Base-by-base conservation (phyloP, 2,888 invertebrate genomes). In the Creontiades dilutus region DNA sequence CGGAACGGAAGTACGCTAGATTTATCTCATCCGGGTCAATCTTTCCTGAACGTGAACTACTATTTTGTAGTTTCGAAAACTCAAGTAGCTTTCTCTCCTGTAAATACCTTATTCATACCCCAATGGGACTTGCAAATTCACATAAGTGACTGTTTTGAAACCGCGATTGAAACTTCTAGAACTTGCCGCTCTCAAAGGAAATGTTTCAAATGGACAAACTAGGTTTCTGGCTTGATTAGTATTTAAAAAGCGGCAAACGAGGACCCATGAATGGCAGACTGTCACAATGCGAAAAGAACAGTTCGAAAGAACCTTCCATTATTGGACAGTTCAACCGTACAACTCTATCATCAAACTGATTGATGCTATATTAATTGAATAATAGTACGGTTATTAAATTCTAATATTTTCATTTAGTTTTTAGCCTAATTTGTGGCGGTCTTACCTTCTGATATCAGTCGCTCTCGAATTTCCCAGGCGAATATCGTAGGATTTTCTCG, bases 391-490 rank as follows among this genome's bases (percentile, higher is more conserved):
- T n/a, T n/a, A n/a, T n/a, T n/a, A 37, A 37, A 37, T 7, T 37
- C 3, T 37, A 7, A 37, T 37, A 37, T 7, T 37, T 4, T 37
- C 37, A 4, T 37, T 7, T 4, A 37, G 37, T 37, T 37, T 37
- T 2, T 37, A 37, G 37, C 37, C 7, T 37, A 2, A 37, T 37
- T 37, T 7, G 2, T 37, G 37, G 7, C 37, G 37, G 2, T 37
- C 94, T 95, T 95, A 98, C 98, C 98, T 96, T 99, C 99, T 91
- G 97, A 97, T 93, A 99, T 98, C 91, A 99, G 96, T 93, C 98
- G 95, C 94, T 99, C 99, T 90, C 99, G 95, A 92, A 99, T 99
- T 95, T 99, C 99, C 99, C 99, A 99, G 81, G 99, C 99, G 94
- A 99, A 99, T 93, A 99, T 99, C 91, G 99, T 99, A 4, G 99